Percentiles rank a stretch among this genome's conserved stretches.
Evolutionary conservation across 2,797 vertebrate species (phyloP).

Genomic region (Rhynchonycteris naso): DNA sequence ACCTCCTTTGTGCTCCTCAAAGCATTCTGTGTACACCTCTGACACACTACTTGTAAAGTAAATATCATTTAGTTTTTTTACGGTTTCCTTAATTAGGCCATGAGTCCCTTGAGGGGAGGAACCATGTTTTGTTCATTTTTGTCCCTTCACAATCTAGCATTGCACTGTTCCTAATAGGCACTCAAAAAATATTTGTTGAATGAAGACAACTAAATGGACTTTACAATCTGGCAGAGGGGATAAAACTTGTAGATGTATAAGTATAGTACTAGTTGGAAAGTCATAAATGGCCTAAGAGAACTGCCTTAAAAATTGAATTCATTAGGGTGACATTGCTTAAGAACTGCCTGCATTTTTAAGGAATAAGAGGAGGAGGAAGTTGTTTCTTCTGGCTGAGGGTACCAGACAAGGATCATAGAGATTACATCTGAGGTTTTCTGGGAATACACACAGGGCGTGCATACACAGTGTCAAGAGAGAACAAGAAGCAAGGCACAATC

Average conservation of each 20-base stretch:
- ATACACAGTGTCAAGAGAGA: background rate
- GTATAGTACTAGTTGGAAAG: background rate
- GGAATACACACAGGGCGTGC: background rate
- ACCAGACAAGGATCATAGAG: background rate
- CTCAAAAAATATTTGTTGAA: slow-evolving; percentile 39
- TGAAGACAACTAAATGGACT: background rate
- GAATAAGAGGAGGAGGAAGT: background rate
- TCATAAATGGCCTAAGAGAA: background rate
- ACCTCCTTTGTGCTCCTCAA: background rate
- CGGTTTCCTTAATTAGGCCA: background rate
- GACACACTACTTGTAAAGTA: background rate
- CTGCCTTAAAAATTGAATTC: background rate
- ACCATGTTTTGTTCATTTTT: background rate
- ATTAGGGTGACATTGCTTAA: background rate
- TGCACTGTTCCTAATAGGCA: background rate
- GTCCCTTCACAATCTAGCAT: background rate
- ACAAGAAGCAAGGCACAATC: background rate
- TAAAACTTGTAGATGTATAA: background rate
- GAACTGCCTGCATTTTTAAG: background rate
- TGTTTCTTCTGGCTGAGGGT: background rate
- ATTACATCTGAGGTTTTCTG: background rate
- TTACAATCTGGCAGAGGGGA: background rate
- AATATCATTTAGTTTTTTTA: slow-evolving; percentile 23
- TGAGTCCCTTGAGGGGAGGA: background rate
- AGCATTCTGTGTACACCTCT: background rate